phyloP scores from a whole-genome alignment of 2,888 invertebrate genomes.

The Sclerodermus sp. region DNA sequence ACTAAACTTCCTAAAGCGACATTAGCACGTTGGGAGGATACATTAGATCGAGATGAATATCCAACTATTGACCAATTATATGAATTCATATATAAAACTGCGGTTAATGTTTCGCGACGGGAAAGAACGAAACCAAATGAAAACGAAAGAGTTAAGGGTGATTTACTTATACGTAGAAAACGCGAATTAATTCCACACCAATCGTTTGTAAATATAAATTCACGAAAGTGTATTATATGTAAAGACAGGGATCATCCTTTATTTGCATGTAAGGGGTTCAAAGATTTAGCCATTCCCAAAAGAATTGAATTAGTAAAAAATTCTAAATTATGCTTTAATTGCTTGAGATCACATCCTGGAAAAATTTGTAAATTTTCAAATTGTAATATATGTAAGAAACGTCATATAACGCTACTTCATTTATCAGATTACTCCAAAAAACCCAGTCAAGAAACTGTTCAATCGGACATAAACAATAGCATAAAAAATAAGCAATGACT shows the following conservation, averaged over 20 bases:
- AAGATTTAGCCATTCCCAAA: constrained; percentile 1
- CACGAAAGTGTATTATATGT: constrained; percentile 4
- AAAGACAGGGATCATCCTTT: constrained; percentile 16
- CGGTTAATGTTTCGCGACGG: background rate
- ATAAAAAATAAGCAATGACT: background rate
- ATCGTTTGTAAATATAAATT: no score
- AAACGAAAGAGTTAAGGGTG: no score
- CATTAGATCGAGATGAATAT: constrained; percentile 9
- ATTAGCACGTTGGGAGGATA: constrained; percentile 11
- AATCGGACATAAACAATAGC: no score
- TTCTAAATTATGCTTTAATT: constrained; percentile 19
- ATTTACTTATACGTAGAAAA: no score
- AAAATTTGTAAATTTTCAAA: constrained; percentile 11
- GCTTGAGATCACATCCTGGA: constrained; percentile 9
- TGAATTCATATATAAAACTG: constrained; percentile 13
- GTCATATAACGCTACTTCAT: constrained; percentile 8
- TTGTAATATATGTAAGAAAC: constrained; percentile 18
- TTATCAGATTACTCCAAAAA: no score
- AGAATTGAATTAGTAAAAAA: constrained; percentile 6
- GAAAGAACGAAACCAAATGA: background rate
- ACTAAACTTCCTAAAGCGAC: no score
- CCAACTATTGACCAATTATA: constrained; percentile 14
- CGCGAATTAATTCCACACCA: no score
- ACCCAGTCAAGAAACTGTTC: no score
- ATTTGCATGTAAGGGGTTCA: constrained; percentile 17